phyloP scores from a whole-genome alignment of 1,140 invertebrate species.

The Atta colombica region DNA sequence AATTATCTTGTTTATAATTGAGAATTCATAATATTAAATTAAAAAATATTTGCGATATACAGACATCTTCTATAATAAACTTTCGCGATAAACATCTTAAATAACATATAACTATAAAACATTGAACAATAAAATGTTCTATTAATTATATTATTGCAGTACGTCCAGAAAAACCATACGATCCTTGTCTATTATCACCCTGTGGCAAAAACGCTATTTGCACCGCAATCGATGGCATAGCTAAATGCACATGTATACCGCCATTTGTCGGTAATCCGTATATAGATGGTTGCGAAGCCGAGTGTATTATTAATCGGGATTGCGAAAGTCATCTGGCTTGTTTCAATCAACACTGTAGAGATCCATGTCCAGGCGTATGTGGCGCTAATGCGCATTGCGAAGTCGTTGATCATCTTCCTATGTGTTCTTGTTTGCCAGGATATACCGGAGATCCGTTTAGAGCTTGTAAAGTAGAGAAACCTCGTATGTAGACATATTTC shows the following conservation, averaged over 20 bases:
- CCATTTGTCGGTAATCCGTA: constrained; percentile 95
- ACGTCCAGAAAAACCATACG: constrained; percentile 80
- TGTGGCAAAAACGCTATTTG: constrained; percentile 94
- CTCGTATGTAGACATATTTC: constrained; percentile 43
- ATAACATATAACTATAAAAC: neutral
- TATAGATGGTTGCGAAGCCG: constrained; percentile 91
- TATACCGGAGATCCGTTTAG: constrained; percentile 94
- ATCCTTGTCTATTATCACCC: constrained; percentile 93
- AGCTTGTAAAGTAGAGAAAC: constrained; percentile 89
- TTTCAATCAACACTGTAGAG: constrained; percentile 93
- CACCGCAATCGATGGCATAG: constrained; percentile 89
- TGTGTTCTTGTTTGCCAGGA: constrained; percentile 92
- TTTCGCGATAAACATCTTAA: neutral
- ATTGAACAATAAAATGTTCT: neutral
- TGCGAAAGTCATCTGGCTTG: constrained; percentile 93
- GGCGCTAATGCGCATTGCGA: constrained; percentile 92
- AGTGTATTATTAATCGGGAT: constrained; percentile 93
- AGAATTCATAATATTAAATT: neutral
- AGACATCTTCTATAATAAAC: no score
- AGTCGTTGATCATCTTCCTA: constrained; percentile 93
- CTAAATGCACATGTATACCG: constrained; percentile 93
- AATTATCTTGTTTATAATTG: neutral
- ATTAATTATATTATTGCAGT: constrained; percentile 61
- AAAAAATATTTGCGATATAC: neutral
- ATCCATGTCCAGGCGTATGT: constrained; percentile 95